Evolutionary conservation across 1,140 invertebrate genomes (phyloP).

Genomic region (Meteorus sp.): DNA sequence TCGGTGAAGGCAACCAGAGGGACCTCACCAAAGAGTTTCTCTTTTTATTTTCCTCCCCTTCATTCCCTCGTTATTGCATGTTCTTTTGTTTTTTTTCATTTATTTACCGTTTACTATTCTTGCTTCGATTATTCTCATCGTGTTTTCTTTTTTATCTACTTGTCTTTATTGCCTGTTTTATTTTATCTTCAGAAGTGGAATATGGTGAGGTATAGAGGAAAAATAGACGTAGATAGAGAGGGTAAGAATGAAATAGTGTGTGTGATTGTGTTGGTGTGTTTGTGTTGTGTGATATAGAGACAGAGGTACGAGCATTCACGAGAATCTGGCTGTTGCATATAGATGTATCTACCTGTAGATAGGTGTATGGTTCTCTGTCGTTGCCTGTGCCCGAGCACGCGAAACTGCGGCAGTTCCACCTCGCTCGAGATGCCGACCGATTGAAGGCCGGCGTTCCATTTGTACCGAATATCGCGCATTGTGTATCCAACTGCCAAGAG

Average conservation of each 20-base stretch:
- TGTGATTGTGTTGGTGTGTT: too few relatives aligned
- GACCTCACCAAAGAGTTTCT: conserved; percentile 14
- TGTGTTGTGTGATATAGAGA: conserved; percentile 27
- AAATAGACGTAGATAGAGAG: too few relatives aligned
- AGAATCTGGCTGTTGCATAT: conserved; percentile 9
- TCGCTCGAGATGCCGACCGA: conserved; percentile 90
- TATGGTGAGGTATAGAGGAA: too few relatives aligned
- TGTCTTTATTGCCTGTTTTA: too few relatives aligned
- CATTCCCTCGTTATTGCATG: conserved; percentile 9
- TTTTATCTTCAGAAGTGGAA: too few relatives aligned
- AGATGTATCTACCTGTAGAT: conserved; percentile 83
- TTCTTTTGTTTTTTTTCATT: conserved; percentile 15
- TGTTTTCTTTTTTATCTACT: too few relatives aligned
- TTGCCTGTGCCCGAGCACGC: conserved; percentile 90
- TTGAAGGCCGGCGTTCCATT: conserved; percentile 85
- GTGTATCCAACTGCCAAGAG: conserved; percentile 88
- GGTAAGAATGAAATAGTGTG: too few relatives aligned
- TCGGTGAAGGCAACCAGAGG: conserved; percentile 25
- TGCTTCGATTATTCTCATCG: too few relatives aligned
- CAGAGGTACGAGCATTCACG: conserved; percentile 12
- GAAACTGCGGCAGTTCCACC: conserved; percentile 92
- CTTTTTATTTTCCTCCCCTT: conserved; percentile 12
- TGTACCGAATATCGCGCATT: conserved; percentile 96
- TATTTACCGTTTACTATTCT: conserved; percentile 6
- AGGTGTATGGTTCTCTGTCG: conserved; percentile 88